Base-by-base conservation (phyloP, 2,113 vertebrate genomes). In the Crypturellus undulatus region DNA sequence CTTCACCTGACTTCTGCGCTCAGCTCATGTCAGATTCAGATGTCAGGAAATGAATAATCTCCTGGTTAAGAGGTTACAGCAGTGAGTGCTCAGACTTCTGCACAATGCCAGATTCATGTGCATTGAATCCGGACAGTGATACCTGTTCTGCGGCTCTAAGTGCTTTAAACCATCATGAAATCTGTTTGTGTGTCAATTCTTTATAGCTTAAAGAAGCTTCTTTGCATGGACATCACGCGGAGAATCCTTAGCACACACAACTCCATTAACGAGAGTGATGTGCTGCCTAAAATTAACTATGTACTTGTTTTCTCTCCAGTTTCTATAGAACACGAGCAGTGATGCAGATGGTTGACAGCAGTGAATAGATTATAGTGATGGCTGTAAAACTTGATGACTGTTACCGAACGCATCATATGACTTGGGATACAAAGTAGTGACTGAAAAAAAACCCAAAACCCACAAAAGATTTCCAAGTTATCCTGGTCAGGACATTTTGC, bases 261-360 rank as follows among this genome's bases (percentile, higher is more conserved):
- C 79, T 32, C 69, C 86, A 94, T 96, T 93, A 96, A 64, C n/a
- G 60, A 89, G 79, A 93, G 85, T 4, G 85, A 93, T 93, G 83
- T 34, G 94, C 77, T 72, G 73, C 81, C 89, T 83, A 85, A 94
- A 93, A 94, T 96, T 95, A 94, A 96, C 94, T 89, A n/a, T 47
- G 51, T 87, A n/a, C 92, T 93, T 90, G 88, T 93, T 91, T 95
- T 91, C 69, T 65, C 79, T 59, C 81, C 90, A 67, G 84, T 83
- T 96, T 89, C 93, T 90, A 51, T 26, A 87, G 86, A 91, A 59
- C 73, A 83, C 0, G 42, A 92, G 86, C 86, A 94, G 84, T 68
- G 84, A 94, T 94, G 93, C 94, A 96, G 95, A 95, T 96, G 92
- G 95, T 28, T 93, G 91, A 93, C 91, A 94, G 94, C 92, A 92